Base-by-base conservation (phyloP, 2,888 invertebrate species). In the Uropetala carovei region DNA sequence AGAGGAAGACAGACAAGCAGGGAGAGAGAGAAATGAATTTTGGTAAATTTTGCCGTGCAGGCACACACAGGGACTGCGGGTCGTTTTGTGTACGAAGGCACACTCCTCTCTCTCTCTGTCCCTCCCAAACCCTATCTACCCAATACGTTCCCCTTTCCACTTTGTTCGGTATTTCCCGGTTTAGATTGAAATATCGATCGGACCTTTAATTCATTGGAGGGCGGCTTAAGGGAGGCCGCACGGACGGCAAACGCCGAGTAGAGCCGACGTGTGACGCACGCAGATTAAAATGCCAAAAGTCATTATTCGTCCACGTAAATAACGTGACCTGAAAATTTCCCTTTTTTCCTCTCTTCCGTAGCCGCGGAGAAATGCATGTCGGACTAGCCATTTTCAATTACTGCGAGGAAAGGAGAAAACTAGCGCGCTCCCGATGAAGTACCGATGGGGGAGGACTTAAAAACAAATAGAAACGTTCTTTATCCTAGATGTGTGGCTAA, bases 131-230 rank as follows among this genome's bases (percentile, higher is more conserved):
- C 43, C 43, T 43, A 43, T 43, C 43, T 43, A 5, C 43, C 43
- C 43, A 43, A 43, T 43, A 43, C 43, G 43, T 75, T 27, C 75
- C 75, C 75, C 27, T 22, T 75, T 27, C 75, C 75, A 75, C 10
- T 27, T 75, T 27, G 75, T 75, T 75, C 75, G 75, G 75, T 75
- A 75, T 75, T 75, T 75, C 75, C 75, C 75, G 27, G 75, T 75
- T 75, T 75, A 75, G 75, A 75, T 75, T 75, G 75, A 75, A 75
- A 75, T 75, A 75, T 75, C 22, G 75, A 75, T 75, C 75, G 75
- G 75, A 13, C 75, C 22, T 75, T 75, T 75, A 75, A 75, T 75
- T 75, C 75, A 10, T 27, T 13, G 75, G 22, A 22, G 75, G 22
- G 75, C 68, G 68, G 64, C 64, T 64, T 64, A 64, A 16, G 64